Conservation (phyloP, 2,113 vertebrate genomes). For the Caretta caretta region DNA sequence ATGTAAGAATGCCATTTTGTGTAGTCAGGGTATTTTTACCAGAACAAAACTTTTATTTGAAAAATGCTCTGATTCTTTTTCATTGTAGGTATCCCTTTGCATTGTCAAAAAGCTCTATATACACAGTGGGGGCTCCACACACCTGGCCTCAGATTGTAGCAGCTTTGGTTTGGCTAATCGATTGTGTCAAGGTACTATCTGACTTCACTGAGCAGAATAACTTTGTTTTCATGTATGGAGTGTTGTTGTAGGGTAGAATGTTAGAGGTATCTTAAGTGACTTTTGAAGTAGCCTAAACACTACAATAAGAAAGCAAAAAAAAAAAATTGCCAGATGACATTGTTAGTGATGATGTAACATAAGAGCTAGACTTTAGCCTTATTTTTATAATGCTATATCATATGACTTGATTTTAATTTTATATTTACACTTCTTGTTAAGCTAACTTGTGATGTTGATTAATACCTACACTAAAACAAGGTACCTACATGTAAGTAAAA, state of each 20-base stretch:
- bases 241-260: background rate
- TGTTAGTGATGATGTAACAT: background rate
- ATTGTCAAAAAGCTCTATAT: constrained; percentile 96
- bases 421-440: background rate
- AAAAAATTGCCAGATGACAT: background rate
- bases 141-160: constrained; percentile 96
- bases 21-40: background rate
- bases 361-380: background rate
- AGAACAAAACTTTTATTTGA: background rate
- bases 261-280: background rate
- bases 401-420: background rate
- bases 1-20: background rate
- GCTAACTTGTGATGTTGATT: background rate
- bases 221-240: constrained; percentile 6
- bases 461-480: background rate
- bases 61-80: background rate
- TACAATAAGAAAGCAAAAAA: background rate
- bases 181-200: constrained; percentile 89
- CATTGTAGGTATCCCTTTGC: constrained; percentile 91
- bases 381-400: background rate
- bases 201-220: background rate
- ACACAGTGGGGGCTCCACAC: constrained; percentile 96
- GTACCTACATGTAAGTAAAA: background rate
- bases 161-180: constrained; percentile 93
- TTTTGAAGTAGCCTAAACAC: too few relatives aligned